Evolutionary conservation across 2,113 vertebrate genomes (phyloP).

Genomic region (Zosterops pallidus): DNA sequence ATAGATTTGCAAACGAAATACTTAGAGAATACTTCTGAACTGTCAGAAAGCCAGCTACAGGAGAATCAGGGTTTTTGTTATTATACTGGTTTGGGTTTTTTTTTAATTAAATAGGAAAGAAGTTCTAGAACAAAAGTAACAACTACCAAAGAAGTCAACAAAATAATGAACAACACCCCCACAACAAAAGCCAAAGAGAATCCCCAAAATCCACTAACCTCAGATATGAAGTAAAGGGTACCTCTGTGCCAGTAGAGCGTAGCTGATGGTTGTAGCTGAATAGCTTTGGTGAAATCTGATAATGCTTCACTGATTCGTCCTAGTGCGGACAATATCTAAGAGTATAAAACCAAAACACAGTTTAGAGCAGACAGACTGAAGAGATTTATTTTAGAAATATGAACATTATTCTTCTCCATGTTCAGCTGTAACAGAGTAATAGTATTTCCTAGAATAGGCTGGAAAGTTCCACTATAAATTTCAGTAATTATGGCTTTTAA

Average conservation of each 20-base stretch:
- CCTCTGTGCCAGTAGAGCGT: constrained; percentile 93
- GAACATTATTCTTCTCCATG: neutral
- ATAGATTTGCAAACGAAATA: neutral
- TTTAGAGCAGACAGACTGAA: neutral
- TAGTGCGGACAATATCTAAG: constrained; percentile 91
- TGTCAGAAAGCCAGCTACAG: neutral
- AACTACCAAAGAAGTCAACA: neutral
- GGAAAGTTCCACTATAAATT: neutral
- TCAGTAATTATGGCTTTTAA: neutral
- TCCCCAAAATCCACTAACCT: constrained; percentile 74
- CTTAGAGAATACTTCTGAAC: neutral
- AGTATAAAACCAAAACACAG: constrained; percentile 1
- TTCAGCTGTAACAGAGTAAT: neutral
- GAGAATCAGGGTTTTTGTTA: neutral
- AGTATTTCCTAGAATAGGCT: neutral
- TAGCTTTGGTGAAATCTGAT: constrained; percentile 92
- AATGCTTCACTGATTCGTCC: constrained; percentile 93
- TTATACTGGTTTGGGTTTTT: neutral
- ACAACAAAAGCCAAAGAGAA: neutral
- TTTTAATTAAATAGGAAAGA: neutral
- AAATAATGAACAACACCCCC: neutral
- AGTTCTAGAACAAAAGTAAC: neutral
- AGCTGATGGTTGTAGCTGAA: constrained; percentile 93
- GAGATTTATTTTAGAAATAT: neutral
- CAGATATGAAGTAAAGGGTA: constrained; percentile 95